Conservation (phyloP, 37 sponge, comb jelly and placozoan genomes). For the Halisarca cf. caerulea region DNA sequence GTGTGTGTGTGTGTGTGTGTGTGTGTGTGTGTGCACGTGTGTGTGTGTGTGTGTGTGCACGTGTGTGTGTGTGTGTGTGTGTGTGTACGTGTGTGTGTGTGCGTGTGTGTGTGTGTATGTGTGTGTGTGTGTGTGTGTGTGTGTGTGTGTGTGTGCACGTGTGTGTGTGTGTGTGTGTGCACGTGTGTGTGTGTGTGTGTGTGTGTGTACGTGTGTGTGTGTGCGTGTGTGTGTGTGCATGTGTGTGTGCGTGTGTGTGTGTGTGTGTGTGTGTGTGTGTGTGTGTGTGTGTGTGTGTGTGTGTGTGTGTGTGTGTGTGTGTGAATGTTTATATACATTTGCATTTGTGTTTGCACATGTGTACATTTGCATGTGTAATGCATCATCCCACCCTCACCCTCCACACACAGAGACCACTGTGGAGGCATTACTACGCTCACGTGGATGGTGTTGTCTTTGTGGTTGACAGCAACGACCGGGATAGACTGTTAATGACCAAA, state of each 20-base stretch:
- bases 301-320: neutral
- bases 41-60: conserved; percentile 10
- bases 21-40: conserved; percentile 15
- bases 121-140: neutral
- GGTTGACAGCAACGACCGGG: neutral
- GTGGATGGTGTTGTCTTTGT: neutral
- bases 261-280: conserved; percentile 22
- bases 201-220: neutral
- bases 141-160: neutral
- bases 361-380: neutral
- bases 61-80: neutral
- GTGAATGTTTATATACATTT: neutral
- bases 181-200: neutral
- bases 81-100: neutral
- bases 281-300: conserved; percentile 28
- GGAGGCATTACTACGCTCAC: neutral
- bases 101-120: neutral
- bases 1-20: conserved; percentile 16
- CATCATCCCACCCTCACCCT: too few relatives aligned
- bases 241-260: neutral
- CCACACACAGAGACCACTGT: too few relatives aligned
- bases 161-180: too few relatives aligned
- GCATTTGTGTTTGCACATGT: neutral
- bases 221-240: conserved; percentile 19
- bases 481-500: too few relatives aligned